Base-by-base conservation (phyloP, 2,113 vertebrate species). In the Ammospiza caudacuta region DNA sequence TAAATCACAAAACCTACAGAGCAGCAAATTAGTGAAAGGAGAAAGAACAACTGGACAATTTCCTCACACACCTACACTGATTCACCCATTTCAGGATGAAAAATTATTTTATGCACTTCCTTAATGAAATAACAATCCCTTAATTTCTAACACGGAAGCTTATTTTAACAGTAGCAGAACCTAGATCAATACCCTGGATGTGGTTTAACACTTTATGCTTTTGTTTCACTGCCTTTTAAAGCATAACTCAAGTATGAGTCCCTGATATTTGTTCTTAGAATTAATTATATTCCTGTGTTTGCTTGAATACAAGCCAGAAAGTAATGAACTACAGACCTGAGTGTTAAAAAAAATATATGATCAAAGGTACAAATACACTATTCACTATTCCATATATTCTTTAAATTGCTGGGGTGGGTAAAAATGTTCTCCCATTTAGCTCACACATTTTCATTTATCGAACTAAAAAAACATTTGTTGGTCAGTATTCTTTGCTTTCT, bases 281-380 rank as follows among this genome's bases (percentile, higher is more conserved):
- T 35, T 78, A 90, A 89, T 76, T 35, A 27, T 76, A 73, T 69
- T 85, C 79, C 63, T 73, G 16, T 72, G 72, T 91, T 90, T 89
- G 52, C 83, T 59, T 92, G 84, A 88, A 69, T 61, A 73, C 44
- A 58, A 84, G 77, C 69, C 89, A 96, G 72, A 49, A 87, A 93
- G 72, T 43, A 89, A 27, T 39, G 35, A 95, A 91, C 31, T 79
- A 87, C 69, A 82, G 31, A 64, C 31, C 35, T 21, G 19, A 83
- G 6, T 41, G 33, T 76, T 59, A 92, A 68, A 75, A 73, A 69
- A 59, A 66, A 63, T 12, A 62, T 7, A 59, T 11, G n/a, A 73
- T 43, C 1, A 0, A 52, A 82, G 47, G 37, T 66, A 58, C 18
- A 47, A 35, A 75, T 13, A 33, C 23, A 14, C 6, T 41, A 19